Evolutionary conservation across 2,113 vertebrate species (phyloP).

Genomic region (Murina feae): DNA sequence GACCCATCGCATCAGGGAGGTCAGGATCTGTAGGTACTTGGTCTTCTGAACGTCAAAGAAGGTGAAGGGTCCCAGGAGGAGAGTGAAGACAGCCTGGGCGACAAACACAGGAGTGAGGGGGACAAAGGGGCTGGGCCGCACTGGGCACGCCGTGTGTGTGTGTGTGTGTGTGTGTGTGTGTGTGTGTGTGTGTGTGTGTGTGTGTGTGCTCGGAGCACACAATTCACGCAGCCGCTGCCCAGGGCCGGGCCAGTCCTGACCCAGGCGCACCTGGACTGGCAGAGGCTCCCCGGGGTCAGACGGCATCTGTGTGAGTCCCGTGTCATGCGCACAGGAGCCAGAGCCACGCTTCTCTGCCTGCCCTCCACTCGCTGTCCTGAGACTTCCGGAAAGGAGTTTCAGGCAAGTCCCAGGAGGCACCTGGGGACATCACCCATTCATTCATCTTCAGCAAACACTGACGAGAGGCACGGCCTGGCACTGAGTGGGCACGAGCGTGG

Average conservation of each 20-base stretch:
- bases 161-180: rapidly evolving
- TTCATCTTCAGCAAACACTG: neutral
- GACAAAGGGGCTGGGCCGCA: rapidly evolving
- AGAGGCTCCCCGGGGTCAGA: constrained; percentile 44
- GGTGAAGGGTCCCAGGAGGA: constrained; percentile 94
- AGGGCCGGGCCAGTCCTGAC: rapidly evolving
- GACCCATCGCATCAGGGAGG: constrained; percentile 97
- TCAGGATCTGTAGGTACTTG: constrained; percentile 97
- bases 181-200: no score
- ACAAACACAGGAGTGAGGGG: neutral
- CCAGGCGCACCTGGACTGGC: neutral
- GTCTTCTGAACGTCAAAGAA: constrained; percentile 99
- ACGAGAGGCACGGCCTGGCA: rapidly evolving
- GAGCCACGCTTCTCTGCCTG: rapidly evolving
- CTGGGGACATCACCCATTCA: rapidly evolving
- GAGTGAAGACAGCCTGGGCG: constrained; percentile 87
- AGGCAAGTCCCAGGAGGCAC: neutral
- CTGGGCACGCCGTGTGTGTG: rapidly evolving
- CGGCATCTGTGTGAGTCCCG: neutral
- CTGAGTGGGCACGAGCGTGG: rapidly evolving
- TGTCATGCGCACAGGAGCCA: no score
- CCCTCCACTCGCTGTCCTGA: neutral
- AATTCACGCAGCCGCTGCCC: rapidly evolving
- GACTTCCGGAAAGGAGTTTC: neutral
- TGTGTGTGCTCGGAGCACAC: rapidly evolving